Base-by-base conservation (phyloP, 2,113 vertebrate genomes). In the Eleginops maclovinus region DNA sequence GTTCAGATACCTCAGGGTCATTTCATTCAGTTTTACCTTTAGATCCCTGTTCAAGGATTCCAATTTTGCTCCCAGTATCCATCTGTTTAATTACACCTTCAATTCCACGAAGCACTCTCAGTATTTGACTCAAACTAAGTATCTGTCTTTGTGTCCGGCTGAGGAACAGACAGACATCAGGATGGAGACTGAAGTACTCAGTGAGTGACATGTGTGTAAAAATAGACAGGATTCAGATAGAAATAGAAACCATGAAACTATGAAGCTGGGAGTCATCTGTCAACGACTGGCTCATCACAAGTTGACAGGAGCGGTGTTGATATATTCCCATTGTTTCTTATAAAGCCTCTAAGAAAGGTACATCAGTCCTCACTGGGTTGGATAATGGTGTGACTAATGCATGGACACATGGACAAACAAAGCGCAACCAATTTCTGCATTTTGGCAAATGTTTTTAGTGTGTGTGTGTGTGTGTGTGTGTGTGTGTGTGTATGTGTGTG, bases 261-360 rank as follows among this genome's bases (percentile, higher is more conserved):
- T 8, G 53, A 7, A 28, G 41, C 40, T 46, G 17, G 40, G n/a
- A 26, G 56, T 70, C 40, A 70, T 53, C 68, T 71, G 68, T 58
- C 55, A 59, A 36, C 49, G 21, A 21, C 12, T 31, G n/a, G 40
- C 13, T 56, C n/a, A 26, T 59, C 26, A 36, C 8, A 24, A 5
- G 36, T 4, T 59, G 41, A 49, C 43, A 36, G 24, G 43, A 22
- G 12, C 16, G 1, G 13, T 10, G 24, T 16, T 1, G 53, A 16
- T 10, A 19, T 28, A n/a, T 46, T 16, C 40, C 24, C 60, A 62
- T 61, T 68, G 10, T 14, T 53, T 22, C 22, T 40, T 21, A 67
- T 53, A 6, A 13, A 19, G 22, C 14, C n/a, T 67, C 14, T 40
- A 10, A 53, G n/a, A 51, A n/a, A 54, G 3, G 53, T 55, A 3